phyloP scores from a whole-genome alignment of 2,888 invertebrate species.

The Cephus rjabovi region DNA sequence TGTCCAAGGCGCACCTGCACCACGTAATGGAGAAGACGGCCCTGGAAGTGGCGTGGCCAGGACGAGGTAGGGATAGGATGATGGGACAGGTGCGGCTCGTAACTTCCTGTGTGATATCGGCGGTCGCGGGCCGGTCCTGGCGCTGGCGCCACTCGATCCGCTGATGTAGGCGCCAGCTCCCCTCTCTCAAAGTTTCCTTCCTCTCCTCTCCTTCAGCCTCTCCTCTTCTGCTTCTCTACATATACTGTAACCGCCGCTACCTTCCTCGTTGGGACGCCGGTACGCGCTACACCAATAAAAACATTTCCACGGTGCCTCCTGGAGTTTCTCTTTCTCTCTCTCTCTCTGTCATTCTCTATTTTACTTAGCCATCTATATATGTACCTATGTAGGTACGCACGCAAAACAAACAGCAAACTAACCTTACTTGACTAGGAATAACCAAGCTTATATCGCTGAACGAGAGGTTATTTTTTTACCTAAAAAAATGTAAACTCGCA shows the following conservation, averaged over 20 bases:
- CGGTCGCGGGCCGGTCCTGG: constrained; percentile 34
- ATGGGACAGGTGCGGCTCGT: constrained; percentile 52
- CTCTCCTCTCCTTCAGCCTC: constrained; percentile 27
- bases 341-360: constrained; percentile 15
- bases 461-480: neutral
- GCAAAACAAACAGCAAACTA: neutral
- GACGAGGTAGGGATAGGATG: constrained; percentile 35
- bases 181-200: constrained; percentile 28
- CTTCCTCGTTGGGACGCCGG: constrained; percentile 1
- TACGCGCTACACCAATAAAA: neutral
- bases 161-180: constrained; percentile 23
- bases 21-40: neutral
- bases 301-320: neutral
- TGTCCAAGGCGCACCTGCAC: neutral
- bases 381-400: neutral
- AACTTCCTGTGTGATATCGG: constrained; percentile 55
- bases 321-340: neutral
- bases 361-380: neutral
- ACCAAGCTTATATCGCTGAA: neutral
- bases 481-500: neutral
- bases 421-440: neutral
- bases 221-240: constrained; percentile 15
- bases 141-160: constrained; percentile 47
- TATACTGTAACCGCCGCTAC: neutral
- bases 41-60: constrained; percentile 1